Evolutionary conservation across 2,113 vertebrate species (phyloP), one percentile per base, ranked within the genome.

Genomic region (Galeopterus variegatus): DNA sequence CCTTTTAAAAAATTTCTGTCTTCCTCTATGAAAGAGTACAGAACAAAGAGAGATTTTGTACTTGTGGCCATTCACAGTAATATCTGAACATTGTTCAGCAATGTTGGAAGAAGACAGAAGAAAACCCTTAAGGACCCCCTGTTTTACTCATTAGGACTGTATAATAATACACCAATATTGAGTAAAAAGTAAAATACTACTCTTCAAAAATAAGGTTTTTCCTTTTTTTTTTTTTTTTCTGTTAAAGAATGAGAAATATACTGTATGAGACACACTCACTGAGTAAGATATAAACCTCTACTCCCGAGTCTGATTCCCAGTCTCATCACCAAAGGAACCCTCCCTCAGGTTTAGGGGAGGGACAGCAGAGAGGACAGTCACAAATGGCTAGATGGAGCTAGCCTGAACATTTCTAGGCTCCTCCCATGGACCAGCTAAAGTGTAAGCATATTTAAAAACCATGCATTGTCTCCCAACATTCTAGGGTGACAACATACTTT

Each of bases 1-100:
- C 14, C 76, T 94, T 96, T 69, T 33, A 88, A 80, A 75, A 52
- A 45, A 11, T 52, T 95, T 69, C 77, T 95, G 50, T 92, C 60
- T 88, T 94, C 72, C 92, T 85, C 6, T 81, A 77, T 67, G 65
- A 89, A 92, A 77, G 31, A 94, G 64, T 82, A 26, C 50, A 84
- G 96, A 97, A 97, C 93, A 98, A 97, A 98, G 96, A 97, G 12
- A 82, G 84, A 97, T 92, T 95, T 62, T 95, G 76, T 92, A 69
- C 84, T 90, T 69, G 28, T 77, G 60, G 93, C 33, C 60, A 28
- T 28, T 95, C 54, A 31, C 1, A 15, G 62, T 89, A 88, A 62
- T 67, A 90, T 70, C 13, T 84, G 79, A 93, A 58, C 31, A 84
- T 14, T 13, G 9, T 69, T 88, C 54, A 84, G 73, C 54, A 89